Evolutionary conservation across 2,113 vertebrate genomes (phyloP).

Genomic region (Brachyhypopomus occidentalis): DNA sequence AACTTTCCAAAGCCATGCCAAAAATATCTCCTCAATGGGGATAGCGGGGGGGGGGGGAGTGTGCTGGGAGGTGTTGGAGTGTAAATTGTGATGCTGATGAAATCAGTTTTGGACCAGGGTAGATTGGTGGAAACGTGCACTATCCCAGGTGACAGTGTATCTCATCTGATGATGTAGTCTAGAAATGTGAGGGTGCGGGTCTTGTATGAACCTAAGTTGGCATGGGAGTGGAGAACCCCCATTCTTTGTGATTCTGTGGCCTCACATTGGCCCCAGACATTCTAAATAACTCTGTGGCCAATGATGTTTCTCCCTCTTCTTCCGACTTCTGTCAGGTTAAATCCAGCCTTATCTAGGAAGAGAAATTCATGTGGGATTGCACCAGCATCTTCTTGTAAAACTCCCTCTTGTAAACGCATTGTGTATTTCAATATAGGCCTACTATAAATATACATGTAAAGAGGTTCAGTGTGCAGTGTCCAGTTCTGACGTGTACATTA

Average conservation of each 20-base stretch:
- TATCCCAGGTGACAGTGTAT: background rate
- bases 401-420: background rate
- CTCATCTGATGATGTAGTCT: background rate
- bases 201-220: background rate
- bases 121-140: background rate
- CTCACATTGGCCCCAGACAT: background rate
- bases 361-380: constrained; percentile 1
- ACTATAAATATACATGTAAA: constrained; percentile 6
- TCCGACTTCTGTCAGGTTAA: background rate
- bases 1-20: background rate
- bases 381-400: background rate
- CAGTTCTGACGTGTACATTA: background rate
- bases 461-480: background rate
- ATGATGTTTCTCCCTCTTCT: background rate
- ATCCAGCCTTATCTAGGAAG: background rate
- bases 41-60: background rate
- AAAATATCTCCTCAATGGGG: background rate
- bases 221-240: background rate
- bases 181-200: background rate
- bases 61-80: background rate
- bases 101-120: background rate
- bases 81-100: background rate
- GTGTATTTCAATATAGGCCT: background rate
- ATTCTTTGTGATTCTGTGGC: background rate
- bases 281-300: background rate